Evolutionary conservation across 2,113 vertebrate species (phyloP).

Genomic region (Mus pahari): DNA sequence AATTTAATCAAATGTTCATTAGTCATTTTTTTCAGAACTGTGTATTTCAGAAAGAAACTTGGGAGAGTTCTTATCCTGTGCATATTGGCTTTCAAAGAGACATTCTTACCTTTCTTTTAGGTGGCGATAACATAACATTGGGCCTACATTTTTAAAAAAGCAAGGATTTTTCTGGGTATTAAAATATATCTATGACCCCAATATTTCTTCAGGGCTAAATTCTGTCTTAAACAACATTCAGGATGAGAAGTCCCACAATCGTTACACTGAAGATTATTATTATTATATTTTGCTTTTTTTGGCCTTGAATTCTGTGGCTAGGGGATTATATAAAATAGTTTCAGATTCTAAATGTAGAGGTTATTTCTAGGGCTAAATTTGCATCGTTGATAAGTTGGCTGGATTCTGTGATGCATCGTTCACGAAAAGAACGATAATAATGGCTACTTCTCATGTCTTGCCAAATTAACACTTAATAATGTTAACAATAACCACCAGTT

Average conservation of each 20-base stretch:
- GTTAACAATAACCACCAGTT: constrained; percentile 46
- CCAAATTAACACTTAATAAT: constrained; percentile 60
- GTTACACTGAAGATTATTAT: neutral
- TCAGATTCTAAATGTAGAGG: constrained; percentile 27
- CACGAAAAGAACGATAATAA: constrained; percentile 49
- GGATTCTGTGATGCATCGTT: constrained; percentile 22
- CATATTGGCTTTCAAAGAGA: neutral
- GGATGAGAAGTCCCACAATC: neutral
- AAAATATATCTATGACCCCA: neutral
- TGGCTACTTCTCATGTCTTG: constrained; percentile 51
- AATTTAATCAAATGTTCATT: constrained; percentile 24
- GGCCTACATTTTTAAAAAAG: neutral
- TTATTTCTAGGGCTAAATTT: constrained; percentile 56
- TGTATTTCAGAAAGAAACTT: constrained; percentile 22
- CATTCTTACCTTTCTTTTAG: neutral
- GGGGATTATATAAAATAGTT: constrained; percentile 7
- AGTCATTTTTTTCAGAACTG: constrained; percentile 22
- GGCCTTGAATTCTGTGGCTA: constrained; percentile 10
- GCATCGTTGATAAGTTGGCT: constrained; percentile 29
- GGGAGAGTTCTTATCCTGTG: neutral
- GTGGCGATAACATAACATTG: neutral
- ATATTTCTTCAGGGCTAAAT: constrained; percentile 38
- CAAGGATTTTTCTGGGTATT: neutral
- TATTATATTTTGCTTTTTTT: neutral
- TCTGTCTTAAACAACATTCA: constrained; percentile 24